A percentile compares a stretch with the other conserved stretches of the same genome.
Conservation (phyloP, 2,888 invertebrate species). For the Odontocolon sp. region DNA sequence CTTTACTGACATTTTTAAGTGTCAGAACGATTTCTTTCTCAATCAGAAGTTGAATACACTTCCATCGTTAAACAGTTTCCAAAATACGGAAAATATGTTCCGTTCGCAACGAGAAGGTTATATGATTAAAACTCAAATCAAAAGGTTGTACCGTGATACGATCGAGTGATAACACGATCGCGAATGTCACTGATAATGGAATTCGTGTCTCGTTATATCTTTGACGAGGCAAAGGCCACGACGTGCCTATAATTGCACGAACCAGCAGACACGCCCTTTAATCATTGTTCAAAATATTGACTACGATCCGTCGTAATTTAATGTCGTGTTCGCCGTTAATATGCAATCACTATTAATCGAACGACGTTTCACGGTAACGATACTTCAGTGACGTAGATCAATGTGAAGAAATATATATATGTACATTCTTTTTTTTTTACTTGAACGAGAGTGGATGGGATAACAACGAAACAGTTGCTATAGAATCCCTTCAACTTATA, state of each 20-base stretch:
- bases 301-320: constrained; percentile 13
- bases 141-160: neutral
- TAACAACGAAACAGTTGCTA: no score
- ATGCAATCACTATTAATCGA: constrained; percentile 32
- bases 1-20: no score
- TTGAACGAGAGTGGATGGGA: neutral
- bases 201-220: constrained; percentile 41
- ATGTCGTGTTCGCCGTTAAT: neutral
- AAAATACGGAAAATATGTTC: no score
- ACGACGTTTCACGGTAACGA: neutral
- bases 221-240: neutral
- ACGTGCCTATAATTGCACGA: neutral
- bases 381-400: constrained; percentile 23
- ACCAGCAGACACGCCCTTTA: constrained; percentile 11
- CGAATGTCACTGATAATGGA: constrained; percentile 35
- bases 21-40: no score
- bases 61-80: no score
- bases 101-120: no score
- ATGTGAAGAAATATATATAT: neutral
- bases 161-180: constrained; percentile 9
- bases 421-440: neutral
- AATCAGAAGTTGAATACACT: no score
- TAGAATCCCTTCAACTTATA: no score
- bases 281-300: constrained; percentile 23
- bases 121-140: no score